Percentiles rank a stretch among this genome's conserved stretches.
These are phyloP conservation scores for Epicauta chinensis DNA, from an alignment of 1,140 invertebrate genomes.

Conservation along the genomic window DNA sequence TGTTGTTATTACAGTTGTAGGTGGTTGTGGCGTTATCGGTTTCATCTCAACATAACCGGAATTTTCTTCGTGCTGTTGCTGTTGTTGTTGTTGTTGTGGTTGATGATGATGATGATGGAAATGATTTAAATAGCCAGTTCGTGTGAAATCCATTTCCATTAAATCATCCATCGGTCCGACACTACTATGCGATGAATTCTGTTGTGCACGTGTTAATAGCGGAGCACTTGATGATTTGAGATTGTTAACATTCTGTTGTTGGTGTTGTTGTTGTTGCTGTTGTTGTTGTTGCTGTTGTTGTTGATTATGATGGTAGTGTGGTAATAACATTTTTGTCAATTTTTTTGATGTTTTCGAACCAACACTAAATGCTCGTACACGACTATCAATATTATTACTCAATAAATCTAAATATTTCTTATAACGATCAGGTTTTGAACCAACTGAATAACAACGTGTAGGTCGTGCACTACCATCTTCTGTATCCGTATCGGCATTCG, in stretches of 20 bases:
- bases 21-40: slow-evolving; percentile 38
- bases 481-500: slow-evolving; percentile 41
- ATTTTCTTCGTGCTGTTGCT: slow-evolving; percentile 23
- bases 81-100: slow-evolving; percentile 19
- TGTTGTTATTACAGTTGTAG: slow-evolving; percentile 1
- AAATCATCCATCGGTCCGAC: slow-evolving; percentile 65
- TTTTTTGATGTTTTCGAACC: slow-evolving; percentile 54
- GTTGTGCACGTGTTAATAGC: slow-evolving; percentile 45
- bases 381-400: slow-evolving; percentile 30
- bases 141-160: slow-evolving; percentile 74
- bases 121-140: slow-evolving; percentile 18
- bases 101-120: slow-evolving; percentile 25
- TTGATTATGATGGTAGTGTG: slow-evolving; percentile 30
- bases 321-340: slow-evolving; percentile 30
- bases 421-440: slow-evolving; percentile 54
- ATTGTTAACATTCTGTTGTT: slow-evolving; percentile 28
- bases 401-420: slow-evolving; percentile 39
- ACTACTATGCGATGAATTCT: slow-evolving; percentile 49
- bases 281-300: slow-evolving; percentile 16
- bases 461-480: slow-evolving; percentile 56
- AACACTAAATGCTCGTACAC: slow-evolving; percentile 64
- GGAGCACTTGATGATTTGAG: slow-evolving; percentile 55
- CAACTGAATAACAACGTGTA: slow-evolving; percentile 78
- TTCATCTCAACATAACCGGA: slow-evolving; percentile 51
- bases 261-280: slow-evolving; percentile 21